phyloP scores from a whole-genome alignment of 2,888 invertebrate genomes.

The Drosophila pegasa region DNA sequence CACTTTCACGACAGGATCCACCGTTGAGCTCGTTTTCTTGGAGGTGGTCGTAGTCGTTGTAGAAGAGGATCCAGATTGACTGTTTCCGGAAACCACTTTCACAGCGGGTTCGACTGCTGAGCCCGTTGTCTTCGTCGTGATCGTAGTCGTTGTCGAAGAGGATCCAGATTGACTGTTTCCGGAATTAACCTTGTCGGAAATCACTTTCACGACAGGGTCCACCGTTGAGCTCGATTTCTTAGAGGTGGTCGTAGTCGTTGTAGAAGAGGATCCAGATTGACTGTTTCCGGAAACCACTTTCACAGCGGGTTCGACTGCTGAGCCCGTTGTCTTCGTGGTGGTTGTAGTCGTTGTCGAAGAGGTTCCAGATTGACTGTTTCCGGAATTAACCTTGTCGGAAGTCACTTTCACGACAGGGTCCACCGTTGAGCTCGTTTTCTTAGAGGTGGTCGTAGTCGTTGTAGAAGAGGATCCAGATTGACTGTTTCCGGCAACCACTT shows the following conservation, averaged over 20 bases:
- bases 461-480: background rate
- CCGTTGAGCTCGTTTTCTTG: background rate
- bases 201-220: background rate
- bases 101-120: background rate
- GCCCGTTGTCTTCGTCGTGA: background rate
- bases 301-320: background rate
- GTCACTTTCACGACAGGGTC: background rate
- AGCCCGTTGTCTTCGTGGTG: background rate
- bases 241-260: constrained; percentile 7
- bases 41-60: constrained; percentile 18
- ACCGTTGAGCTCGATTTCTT: background rate
- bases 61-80: background rate
- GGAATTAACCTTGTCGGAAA: background rate
- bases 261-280: background rate
- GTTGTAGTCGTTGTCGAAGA: background rate
- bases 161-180: background rate
- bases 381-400: background rate
- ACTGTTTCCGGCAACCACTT: background rate
- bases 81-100: background rate
- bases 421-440: background rate
- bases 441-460: background rate
- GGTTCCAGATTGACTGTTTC: constrained; percentile 2
- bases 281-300: background rate
- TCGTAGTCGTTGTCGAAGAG: constrained; percentile 12
- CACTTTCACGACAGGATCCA: background rate